Evolutionary conservation across 2,888 invertebrate species (phyloP), one percentile per base, ranked within the genome.

Genomic region (Diplolepis rosae): DNA sequence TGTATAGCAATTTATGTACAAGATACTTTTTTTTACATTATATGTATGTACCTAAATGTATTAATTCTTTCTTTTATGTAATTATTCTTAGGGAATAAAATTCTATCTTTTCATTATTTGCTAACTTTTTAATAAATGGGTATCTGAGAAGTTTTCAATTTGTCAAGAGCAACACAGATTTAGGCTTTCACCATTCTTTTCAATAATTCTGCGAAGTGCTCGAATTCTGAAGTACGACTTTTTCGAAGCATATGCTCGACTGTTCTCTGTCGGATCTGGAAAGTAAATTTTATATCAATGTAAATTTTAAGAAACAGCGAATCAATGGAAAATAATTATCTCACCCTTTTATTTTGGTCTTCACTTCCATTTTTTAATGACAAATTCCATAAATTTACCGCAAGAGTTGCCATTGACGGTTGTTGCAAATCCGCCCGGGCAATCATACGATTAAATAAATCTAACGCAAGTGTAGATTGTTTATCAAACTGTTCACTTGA

Each of bases 351-450:
- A 86, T 92, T 92, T 3, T 87, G 84, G 85, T 94, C 93, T 22
- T 90, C 83, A 32, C 89, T 89, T 4, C 90, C 88, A 82, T 93
- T 90, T 88, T 94, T 96, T 78, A 93, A 92, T 18, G 94, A 92
- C 77, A 97, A 90, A 83, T 93, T 92, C 96, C 97, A 97, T 51
- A 98, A 90, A 89, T 96, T 96, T 0, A 92, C 85, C 0, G 95
- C 95, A 72, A 98, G 90, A 67, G 91, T 92, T 32, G 92, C 90
- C 89, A 95, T 91, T 22, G 91, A 89, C 9, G 92, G 90, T 66
- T 91, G 90, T 4, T 89, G 88, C 6, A 95, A 84, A 85, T 95
- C 93, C 0, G 92, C 93, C 77, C 94, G 91, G 32, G 91, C 90
- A 4, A 92, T 90, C 42, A 95, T 92, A 13, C 93, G 91, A 85